A percentile compares a stretch with the other conserved stretches of the same genome.
These are phyloP conservation scores for Tenthredo scrophulariae DNA, from an alignment of 2,888 invertebrate genomes.

Conservation along the genomic window DNA sequence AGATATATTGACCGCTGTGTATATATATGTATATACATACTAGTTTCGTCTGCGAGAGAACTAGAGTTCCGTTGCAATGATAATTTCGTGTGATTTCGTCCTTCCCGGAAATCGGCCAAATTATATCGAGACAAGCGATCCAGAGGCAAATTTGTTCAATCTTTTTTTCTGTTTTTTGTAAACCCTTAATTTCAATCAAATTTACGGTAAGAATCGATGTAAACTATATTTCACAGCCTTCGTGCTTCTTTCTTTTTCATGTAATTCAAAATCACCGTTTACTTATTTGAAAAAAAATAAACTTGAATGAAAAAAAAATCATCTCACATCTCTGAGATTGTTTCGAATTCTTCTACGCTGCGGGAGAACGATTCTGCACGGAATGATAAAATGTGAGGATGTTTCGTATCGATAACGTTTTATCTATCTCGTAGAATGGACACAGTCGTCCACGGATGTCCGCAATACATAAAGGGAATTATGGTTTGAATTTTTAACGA, in stretches of 20 bases:
- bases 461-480: neutral
- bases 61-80: constrained; percentile 16
- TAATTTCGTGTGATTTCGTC: neutral
- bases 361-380: neutral
- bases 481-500: neutral
- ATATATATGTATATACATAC: neutral
- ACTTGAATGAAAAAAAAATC: neutral
- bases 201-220: neutral
- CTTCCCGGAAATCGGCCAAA: neutral
- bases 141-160: neutral
- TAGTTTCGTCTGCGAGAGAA: neutral
- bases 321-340: neutral
- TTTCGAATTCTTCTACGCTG: neutral
- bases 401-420: neutral
- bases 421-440: neutral
- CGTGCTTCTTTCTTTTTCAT: neutral
- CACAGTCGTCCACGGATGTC: neutral
- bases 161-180: neutral
- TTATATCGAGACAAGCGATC: neutral
- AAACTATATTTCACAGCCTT: neutral
- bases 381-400: constrained; percentile 20
- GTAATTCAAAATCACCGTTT: neutral
- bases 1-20: neutral
- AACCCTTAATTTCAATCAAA: neutral
- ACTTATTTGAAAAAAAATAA: too few species aligned